phyloP scores from a whole-genome alignment of 1,140 invertebrate species.

The Euglossa dilemma region DNA sequence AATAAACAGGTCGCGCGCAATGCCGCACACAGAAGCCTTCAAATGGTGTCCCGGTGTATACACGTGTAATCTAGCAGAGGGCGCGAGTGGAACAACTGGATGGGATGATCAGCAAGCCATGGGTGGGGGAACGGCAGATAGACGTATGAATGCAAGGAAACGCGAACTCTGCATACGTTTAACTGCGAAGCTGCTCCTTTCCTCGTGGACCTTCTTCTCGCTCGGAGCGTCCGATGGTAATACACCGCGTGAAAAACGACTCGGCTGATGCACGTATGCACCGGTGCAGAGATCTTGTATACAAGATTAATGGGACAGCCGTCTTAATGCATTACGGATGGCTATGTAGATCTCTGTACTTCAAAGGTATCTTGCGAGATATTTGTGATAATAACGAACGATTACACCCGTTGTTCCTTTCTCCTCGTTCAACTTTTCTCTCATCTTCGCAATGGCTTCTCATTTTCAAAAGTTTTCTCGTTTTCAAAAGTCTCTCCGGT shows the following conservation, averaged over 20 bases:
- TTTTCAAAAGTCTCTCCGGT: no score
- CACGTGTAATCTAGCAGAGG: neutral
- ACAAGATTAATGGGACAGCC: slow-evolving; percentile 6
- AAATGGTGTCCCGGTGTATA: neutral
- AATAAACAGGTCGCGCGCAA: slow-evolving; percentile 22
- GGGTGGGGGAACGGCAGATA: no score
- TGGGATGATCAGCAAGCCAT: neutral
- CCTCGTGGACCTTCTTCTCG: neutral
- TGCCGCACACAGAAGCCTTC: neutral
- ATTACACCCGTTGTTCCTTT: neutral
- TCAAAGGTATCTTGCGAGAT: neutral
- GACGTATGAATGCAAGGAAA: neutral
- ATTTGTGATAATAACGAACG: neutral
- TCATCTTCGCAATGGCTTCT: no score
- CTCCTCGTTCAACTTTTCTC: neutral
- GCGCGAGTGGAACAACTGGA: neutral
- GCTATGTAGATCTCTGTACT: neutral
- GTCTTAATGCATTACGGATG: neutral
- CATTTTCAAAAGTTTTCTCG: no score
- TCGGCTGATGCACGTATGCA: neutral
- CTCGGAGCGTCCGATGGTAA: slow-evolving; percentile 19
- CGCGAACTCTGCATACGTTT: neutral
- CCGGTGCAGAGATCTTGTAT: neutral
- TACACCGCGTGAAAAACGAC: slow-evolving; percentile 20
- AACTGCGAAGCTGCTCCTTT: neutral